Evolutionary conservation across 2,113 vertebrate species (phyloP), one percentile per base, ranked within the genome.

Genomic region (Todiramphus saurophagus): DNA sequence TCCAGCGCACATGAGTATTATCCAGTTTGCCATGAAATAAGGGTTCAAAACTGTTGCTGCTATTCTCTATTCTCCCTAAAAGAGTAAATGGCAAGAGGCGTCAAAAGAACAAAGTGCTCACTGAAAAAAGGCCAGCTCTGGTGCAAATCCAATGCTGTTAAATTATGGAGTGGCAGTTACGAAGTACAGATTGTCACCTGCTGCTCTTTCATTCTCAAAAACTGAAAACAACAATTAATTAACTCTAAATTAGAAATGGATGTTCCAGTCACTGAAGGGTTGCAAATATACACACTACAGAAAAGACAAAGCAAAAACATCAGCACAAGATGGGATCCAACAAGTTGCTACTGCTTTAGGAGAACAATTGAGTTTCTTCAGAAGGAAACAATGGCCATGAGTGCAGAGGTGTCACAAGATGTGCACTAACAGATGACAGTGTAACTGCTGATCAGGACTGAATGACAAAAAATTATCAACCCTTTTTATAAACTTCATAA

Each of bases 101-200:
- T 46, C 33, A 72, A 56, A 90, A 92, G 67, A 90, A 75, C 44
- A 35, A 93, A 90, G 48, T 39, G 9, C 53, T 76, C 44, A 35
- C 62, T 73, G 59, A 60, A 58, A 90, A 70, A 91, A 84, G 41
- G 56, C 64, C 81, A 89, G 30, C n/a, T 72, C 46, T 85, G 70
- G 30, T 93, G 68, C 31, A 92, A 93, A 86, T 58, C 55, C 90
- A 87, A 30, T 31, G 31, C 75, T 80, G 68, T 25, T 90, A 74
- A 91, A 90, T 56, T 84, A 87, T 20, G 25, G 44, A 87, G 75
- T 58, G 53, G 43, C 66, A 82, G 30, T 85, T 93, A 83, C 41
- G 63, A 94, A 93, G 75, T 70, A 88, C 62, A 93, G 63, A 69
- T 62, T 85, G 76, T 73, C 59, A 96, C 75, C 88, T 90, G 63